Evolutionary conservation across 2,113 vertebrate genomes (phyloP), one percentile per base, ranked within the genome.

Genomic region (Psammodynastes pulverulentus): DNA sequence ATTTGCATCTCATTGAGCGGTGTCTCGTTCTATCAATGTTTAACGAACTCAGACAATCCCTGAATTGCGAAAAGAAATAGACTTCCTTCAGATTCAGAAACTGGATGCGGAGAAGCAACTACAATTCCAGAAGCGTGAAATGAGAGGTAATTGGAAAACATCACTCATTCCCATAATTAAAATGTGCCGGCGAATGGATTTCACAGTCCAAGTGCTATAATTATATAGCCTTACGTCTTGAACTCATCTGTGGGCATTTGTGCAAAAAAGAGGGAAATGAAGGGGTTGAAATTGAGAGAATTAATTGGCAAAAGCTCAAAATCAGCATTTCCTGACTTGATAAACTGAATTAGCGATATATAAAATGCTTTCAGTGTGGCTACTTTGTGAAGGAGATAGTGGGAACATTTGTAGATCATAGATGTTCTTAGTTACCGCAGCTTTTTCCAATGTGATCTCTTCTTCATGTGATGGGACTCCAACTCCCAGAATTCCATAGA

Each of bases 21-120:
- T 93, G 15, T 86, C 48, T 95, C 53, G 24, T 51, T 94, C 9
- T 94, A 48, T 56, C 21, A 62, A 86, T 91, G 93, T 92, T 15
- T 85, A 1, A 93, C 91, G 93, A 54, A 91, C 93, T 89, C 94
- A 99, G 98, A 96, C 96, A 94, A 98, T 99, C 93, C 98, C 99
- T 0, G 98, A 99, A 92, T 96, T 99, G 53, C 98, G 98, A 89
- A 98, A 98, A 94, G 98, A 99, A 91, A 98, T 99, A 15, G 98
- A 98, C 93, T 97, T 97, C 91, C 96, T 99, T 62, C 98, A 99
- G 86, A 97, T 95, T 24, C 98, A 99, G 93, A 98, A 97, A 89
- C 86, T 97, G 93, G 98, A 97, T 84, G 93, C 97, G 90, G 98
- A 99, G n/a, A 98, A 98, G 85, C 98, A 97, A 85, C 96, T 98